Percentiles rank a stretch among this genome's conserved stretches.
Conservation (phyloP, 2,888 invertebrate species). For the Volucella zonaria region DNA sequence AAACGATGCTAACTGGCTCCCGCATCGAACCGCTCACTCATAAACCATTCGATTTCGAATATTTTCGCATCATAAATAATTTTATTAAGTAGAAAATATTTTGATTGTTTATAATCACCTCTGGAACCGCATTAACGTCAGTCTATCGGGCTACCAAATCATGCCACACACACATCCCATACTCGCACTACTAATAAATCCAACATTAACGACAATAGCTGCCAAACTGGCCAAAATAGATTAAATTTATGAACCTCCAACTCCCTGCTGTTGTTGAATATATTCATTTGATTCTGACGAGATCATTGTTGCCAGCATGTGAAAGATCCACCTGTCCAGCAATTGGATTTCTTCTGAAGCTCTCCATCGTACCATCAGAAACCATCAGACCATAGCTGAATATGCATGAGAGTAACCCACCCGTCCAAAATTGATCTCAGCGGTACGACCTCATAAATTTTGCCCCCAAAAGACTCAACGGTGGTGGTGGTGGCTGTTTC, state of each 20-base stretch:
- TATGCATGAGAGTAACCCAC: conserved; percentile 33
- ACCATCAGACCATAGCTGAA: not conserved
- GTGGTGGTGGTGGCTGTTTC: conserved; percentile 21
- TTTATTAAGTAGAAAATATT: conserved; percentile 18
- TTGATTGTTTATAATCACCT: conserved; percentile 35
- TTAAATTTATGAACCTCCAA: conserved; percentile 39
- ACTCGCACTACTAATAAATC: not conserved
- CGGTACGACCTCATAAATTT: conserved; percentile 46
- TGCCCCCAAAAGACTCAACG: conserved; percentile 2
- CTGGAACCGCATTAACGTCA: conserved; percentile 35
- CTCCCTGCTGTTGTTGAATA: conserved; percentile 43
- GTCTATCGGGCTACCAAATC: conserved; percentile 18
- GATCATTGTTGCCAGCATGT: conserved; percentile 37
- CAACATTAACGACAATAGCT: not conserved
- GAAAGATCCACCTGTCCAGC: conserved; percentile 44
- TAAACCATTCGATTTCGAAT: conserved; percentile 2
- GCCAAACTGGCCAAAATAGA: conserved; percentile 35
- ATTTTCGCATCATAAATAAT: conserved; percentile 35
- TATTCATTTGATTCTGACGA: conserved; percentile 26
- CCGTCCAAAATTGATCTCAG: not conserved
- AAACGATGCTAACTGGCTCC: not conserved
- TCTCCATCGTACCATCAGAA: no score
- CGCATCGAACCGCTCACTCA: not conserved
- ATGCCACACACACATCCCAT: conserved; percentile 7
- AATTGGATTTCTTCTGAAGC: conserved; percentile 4